These are phyloP conservation scores for Bufotes viridis DNA, from an alignment of 2,797 vertebrate species.

Conservation along the genomic window DNA sequence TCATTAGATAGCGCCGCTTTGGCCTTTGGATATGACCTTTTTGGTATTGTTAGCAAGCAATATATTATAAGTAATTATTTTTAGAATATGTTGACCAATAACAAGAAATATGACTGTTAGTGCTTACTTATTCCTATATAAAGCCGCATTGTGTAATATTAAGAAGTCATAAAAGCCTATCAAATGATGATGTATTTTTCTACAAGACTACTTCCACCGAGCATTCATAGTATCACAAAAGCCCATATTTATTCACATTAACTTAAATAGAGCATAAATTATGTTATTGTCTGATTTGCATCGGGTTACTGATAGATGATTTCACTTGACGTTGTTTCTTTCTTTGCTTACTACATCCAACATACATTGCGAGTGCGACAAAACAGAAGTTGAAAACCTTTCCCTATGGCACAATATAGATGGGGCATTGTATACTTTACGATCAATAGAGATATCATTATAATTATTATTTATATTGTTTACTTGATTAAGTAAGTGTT, in stretches of 20 bases:
- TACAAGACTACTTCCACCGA: neutral
- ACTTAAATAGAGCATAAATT: conserved; percentile 2
- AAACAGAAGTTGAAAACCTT: neutral
- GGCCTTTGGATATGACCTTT: neutral
- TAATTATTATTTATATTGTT: neutral
- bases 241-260: neutral
- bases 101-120: neutral
- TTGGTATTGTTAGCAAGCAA: neutral
- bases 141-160: neutral
- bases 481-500: no score
- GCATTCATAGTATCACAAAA: neutral
- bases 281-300: neutral
- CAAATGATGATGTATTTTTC: neutral
- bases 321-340: neutral
- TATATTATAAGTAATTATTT: neutral
- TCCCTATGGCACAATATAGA: neutral
- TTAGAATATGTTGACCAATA: neutral
- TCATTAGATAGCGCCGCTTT: conserved; percentile 14
- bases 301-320: neutral
- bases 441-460: neutral
- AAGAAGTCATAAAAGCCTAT: neutral
- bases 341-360: neutral
- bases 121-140: neutral
- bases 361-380: no score
- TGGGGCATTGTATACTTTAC: neutral